Conservation (phyloP, 1,140 invertebrate species). For the Plutomurus gul region DNA sequence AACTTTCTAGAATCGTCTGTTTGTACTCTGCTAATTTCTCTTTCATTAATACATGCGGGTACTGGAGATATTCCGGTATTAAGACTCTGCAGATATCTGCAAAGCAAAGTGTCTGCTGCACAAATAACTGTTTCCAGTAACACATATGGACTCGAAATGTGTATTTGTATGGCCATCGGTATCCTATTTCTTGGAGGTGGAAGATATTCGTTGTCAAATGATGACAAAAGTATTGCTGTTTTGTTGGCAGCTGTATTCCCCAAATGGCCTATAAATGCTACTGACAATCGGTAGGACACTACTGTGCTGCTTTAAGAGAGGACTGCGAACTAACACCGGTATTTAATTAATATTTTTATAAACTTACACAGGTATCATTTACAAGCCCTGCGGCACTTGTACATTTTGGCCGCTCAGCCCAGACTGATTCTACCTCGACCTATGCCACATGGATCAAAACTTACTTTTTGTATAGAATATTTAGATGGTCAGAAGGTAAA, state of each 20-base stretch:
- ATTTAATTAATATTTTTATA: slow-evolving; percentile 23
- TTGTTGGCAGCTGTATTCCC: slow-evolving; percentile 92
- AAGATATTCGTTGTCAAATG: slow-evolving; percentile 81
- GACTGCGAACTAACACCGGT: not conserved
- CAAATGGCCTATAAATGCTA: slow-evolving; percentile 93
- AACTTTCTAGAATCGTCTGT: slow-evolving; percentile 51
- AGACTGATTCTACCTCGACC: slow-evolving; percentile 75
- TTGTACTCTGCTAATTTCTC: slow-evolving; percentile 46
- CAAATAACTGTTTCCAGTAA: slow-evolving; percentile 55
- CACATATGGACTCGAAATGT: slow-evolving; percentile 55
- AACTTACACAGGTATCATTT: slow-evolving; percentile 76
- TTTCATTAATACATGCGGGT: slow-evolving; percentile 80
- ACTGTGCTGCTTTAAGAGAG: not conserved
- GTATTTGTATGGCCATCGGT: slow-evolving; percentile 75
- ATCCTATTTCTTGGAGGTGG: slow-evolving; percentile 93
- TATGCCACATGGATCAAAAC: slow-evolving; percentile 43
- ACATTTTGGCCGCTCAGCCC: slow-evolving; percentile 89
- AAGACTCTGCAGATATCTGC: slow-evolving; percentile 79
- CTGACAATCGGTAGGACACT: slow-evolving; percentile 79
- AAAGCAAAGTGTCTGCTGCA: slow-evolving; percentile 65
- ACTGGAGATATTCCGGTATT: slow-evolving; percentile 87
- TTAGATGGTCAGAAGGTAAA: slow-evolving; percentile 40
- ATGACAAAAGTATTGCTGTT: slow-evolving; percentile 81
- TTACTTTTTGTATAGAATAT: slow-evolving; percentile 49
- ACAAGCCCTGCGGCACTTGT: slow-evolving; percentile 93